Base-by-base conservation (phyloP, 2,888 invertebrate species). In the Drosophila acutilabella region DNA sequence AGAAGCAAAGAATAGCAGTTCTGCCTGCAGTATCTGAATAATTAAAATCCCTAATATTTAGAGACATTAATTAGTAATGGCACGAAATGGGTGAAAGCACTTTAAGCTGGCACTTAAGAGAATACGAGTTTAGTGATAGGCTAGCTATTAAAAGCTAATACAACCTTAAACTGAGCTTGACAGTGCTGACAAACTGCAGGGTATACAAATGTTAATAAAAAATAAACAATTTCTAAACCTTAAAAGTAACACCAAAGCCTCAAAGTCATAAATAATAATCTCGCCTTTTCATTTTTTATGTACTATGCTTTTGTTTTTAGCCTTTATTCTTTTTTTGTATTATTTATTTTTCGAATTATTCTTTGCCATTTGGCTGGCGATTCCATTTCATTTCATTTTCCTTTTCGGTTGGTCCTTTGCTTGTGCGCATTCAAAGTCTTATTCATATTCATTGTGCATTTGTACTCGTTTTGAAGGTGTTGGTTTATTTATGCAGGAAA, bases 401-500 rank as follows among this genome's bases (percentile, higher is more conserved):
- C 47, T 65, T 54, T 64, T 70, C 36, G 42, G 61, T 59, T 73
- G 60, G 61, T 51, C 62, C 71, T 72, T 71, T 61, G 56, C 59
- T 70, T 68, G 54, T 45, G 57, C 71, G 57, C 81, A 74, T 79
- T 81, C 64, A 52, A 2, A 40, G 36, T 64, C 67, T 60, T 67
- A 78, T 71, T 66, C 74, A 61, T 78, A 88, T 80, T 82, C 82
- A 86, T 88, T 74, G 72, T 81, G 66, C 78, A 85, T 76, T 72
- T 79, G 75, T 70, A 33, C 14, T 56, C 45, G 42, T 38, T 40
- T 59, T 53, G 45, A 52, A 72, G 70, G 70, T 71, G 70, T 70
- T 73, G 70, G 62, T 69, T 69, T 74, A 74, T 73, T 89, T 81
- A 89, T 89, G 75, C 74, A 69, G 88, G 68, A 87, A 79, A 81